Evolutionary conservation across 1,140 invertebrate species (phyloP), one percentile per base, ranked within the genome.

Genomic region (Coelopa frigida): DNA sequence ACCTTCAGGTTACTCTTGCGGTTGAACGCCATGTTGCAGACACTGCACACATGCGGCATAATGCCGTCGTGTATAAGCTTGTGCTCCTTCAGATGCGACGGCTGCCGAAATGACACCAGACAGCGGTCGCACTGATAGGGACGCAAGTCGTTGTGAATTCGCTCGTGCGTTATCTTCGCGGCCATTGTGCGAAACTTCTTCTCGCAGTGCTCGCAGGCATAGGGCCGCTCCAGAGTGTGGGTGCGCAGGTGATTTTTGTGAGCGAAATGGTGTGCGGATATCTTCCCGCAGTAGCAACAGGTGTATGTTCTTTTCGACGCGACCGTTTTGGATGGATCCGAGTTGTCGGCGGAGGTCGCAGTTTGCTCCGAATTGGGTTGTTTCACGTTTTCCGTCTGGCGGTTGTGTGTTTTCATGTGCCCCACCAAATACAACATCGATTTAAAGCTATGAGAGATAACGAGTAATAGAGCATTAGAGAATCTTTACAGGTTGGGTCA

Each of bases 201-300:
- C 6, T 55, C 56, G 53, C 72, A 73, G 4, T 51, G 51, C 0
- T 55, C 51, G 50, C 73, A 75, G 44, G 58, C 59, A 46, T 66
- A 73, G 1, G 73, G 73, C 41, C 68, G 63, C 49, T 75, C 73
- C 10, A 71, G 72, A 14, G 29, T 49, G 23, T 52, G 53, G 20
- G 36, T 44, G 12, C 45, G 36, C 31, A 50, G 17, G 37, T 55
- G 53, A 21, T 43, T 48, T 38, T 47, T 47, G 15, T 47, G 37
- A 10, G 45, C 18, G 31, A 40, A 47, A 15, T 38, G 21, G 5
- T 29, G 27, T 31, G 39, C 41, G 18, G 37, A 47, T 2, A 40
- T 14, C 15, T 47, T 47, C 14, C 45, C 45, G 15, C 45, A 47
- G 11, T 22, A 20, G 11, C 20, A 10, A 32, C 45, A 47, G 26